These are phyloP conservation scores for Aplidium turbinatum DNA, from an alignment of 23 tunicate species.

Conservation along the genomic window DNA sequence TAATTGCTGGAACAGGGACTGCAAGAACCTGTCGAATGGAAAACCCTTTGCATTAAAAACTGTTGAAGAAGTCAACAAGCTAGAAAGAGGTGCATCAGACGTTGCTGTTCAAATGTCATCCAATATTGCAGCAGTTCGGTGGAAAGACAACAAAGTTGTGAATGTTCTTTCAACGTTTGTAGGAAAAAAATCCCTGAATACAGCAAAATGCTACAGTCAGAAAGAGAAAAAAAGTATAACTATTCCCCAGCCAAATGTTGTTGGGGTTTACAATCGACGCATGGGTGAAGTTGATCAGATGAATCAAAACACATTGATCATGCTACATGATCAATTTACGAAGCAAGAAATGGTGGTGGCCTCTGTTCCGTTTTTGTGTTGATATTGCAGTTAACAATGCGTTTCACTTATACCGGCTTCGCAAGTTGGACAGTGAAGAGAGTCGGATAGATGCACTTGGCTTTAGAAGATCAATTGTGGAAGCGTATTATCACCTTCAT, in stretches of 20 bases:
- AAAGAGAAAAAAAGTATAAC: constrained; percentile 1
- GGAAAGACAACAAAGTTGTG: constrained; percentile 26
- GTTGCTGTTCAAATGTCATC: not conserved
- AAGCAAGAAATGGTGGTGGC: constrained; percentile 51
- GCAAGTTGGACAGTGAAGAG: not conserved
- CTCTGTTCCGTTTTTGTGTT: constrained; percentile 16
- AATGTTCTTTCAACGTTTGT: constrained; percentile 9
- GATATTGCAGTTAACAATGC: constrained; percentile 37
- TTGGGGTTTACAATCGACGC: constrained; percentile 1
- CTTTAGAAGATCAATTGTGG: constrained; percentile 10
- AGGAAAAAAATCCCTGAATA: not conserved
- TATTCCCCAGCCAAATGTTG: constrained; percentile 13
- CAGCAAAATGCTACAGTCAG: constrained; percentile 9
- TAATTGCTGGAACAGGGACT: constrained; percentile 8
- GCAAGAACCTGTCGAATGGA: constrained; percentile 9
- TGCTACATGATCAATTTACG: constrained; percentile 17
- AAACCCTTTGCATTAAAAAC: constrained; percentile 5
- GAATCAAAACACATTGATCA: constrained; percentile 27
- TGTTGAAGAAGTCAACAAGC: constrained; percentile 2
- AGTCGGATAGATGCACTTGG: not conserved
- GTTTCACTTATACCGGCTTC: constrained; percentile 6
- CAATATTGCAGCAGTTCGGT: constrained; percentile 12
- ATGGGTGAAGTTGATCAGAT: constrained; percentile 16
- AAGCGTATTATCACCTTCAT: not conserved
- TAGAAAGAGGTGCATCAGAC: constrained; percentile 12